A percentile compares a stretch with the other conserved stretches of the same genome.
phyloP scores from a whole-genome alignment of 2,797 vertebrate genomes.

The Pampus argenteus region DNA sequence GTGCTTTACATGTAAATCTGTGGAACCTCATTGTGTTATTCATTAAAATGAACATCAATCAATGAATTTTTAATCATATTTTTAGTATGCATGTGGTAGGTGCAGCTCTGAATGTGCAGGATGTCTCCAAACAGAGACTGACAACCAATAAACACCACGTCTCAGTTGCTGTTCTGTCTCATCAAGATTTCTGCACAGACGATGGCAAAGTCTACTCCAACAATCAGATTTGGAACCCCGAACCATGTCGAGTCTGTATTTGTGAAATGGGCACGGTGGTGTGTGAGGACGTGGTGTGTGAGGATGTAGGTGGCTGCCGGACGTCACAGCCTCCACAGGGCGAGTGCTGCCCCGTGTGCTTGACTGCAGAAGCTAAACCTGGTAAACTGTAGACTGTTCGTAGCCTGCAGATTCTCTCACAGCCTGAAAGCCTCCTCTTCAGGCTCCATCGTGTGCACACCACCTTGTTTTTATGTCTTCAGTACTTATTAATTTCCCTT shows the following conservation, averaged over 20 bases:
- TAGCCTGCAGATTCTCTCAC: not conserved
- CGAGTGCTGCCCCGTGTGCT: constrained; percentile 69
- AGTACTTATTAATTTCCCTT: constrained; percentile 22
- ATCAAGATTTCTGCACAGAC: constrained; percentile 59
- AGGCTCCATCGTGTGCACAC: constrained; percentile 24
- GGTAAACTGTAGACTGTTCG: constrained; percentile 49
- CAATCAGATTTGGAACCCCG: constrained; percentile 66
- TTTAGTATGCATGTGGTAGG: too few relatives aligned
- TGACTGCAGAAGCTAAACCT: constrained; percentile 13
- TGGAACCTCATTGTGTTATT: too few relatives aligned
- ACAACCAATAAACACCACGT: not conserved
- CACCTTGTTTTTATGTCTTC: not conserved
- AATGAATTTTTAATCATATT: not conserved
- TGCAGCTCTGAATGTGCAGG: not conserved
- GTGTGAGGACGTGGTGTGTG: constrained; percentile 71
- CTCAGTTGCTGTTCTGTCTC: constrained; percentile 42
- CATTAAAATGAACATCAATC: not conserved
- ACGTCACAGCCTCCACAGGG: constrained; percentile 49
- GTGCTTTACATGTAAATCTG: too few relatives aligned
- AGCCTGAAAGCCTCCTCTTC: constrained; percentile 43
- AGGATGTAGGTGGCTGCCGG: constrained; percentile 57
- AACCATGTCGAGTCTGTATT: constrained; percentile 59
- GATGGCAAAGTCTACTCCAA: constrained; percentile 53
- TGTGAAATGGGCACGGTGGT: constrained; percentile 58
- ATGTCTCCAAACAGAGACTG: not conserved